These are phyloP conservation scores for Diadophis punctatus DNA, from an alignment of 2,113 vertebrate species.

Conservation along the genomic window DNA sequence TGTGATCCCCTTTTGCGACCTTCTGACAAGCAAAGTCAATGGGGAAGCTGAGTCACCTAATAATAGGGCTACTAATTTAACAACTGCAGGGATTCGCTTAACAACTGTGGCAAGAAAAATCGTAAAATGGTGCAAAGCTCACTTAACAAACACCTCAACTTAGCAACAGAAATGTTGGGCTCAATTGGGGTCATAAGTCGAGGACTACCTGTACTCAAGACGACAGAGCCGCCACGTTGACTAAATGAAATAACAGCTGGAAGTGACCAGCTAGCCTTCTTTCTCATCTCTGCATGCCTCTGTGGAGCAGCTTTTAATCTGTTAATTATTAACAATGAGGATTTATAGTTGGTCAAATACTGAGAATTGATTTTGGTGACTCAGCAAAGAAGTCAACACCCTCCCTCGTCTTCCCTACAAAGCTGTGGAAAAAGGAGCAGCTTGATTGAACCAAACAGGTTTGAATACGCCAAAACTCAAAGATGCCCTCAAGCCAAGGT, in stretches of 20 bases:
- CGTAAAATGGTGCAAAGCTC: neutral
- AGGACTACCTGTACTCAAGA: neutral
- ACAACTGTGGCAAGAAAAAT: neutral
- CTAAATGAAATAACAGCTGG: neutral
- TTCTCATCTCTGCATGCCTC: neutral
- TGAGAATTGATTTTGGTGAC: constrained; percentile 23
- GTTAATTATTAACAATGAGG: neutral
- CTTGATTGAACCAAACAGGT: neutral
- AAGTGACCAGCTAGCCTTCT: neutral
- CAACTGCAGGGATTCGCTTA: too few relatives aligned
- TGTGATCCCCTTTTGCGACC: neutral
- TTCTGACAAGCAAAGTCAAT: neutral
- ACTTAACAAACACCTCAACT: neutral
- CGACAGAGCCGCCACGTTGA: neutral
- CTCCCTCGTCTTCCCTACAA: neutral
- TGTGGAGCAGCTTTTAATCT: neutral
- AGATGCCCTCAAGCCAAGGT: neutral
- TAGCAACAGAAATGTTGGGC: neutral
- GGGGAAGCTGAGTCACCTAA: neutral
- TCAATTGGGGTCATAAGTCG: neutral
- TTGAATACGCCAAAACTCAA: neutral
- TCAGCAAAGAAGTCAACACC: neutral
- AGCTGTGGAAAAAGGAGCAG: neutral
- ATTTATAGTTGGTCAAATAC: constrained; percentile 18
- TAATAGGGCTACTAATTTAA: neutral